These are phyloP conservation scores for Drosophila neutralis DNA, from an alignment of 2,888 invertebrate genomes.

Conservation along the genomic window DNA sequence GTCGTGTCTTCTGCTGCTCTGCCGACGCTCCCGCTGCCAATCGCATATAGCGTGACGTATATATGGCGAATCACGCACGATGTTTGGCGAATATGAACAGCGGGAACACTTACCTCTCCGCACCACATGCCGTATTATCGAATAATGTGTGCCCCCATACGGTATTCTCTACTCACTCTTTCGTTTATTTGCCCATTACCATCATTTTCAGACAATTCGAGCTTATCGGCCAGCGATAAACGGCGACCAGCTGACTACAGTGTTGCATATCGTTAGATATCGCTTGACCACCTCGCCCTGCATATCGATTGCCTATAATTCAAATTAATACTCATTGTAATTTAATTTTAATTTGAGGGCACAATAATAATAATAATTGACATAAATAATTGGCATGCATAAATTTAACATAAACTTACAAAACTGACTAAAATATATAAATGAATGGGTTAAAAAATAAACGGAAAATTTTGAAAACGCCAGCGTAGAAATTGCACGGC, in stretches of 20 bases:
- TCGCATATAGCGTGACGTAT: conserved; percentile 32
- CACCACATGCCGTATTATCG: conserved; percentile 25
- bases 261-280: conserved; percentile 8
- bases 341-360: conserved; percentile 88
- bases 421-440: conserved; percentile 36
- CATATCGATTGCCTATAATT: conserved; percentile 15
- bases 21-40: conserved; percentile 31
- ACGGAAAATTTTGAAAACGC: conserved; percentile 23
- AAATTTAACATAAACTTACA: conserved; percentile 23
- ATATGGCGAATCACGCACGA: conserved; percentile 23
- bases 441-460: conserved; percentile 12
- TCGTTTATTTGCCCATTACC: conserved; percentile 23
- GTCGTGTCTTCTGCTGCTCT: conserved; percentile 6
- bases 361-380: conserved; percentile 19
- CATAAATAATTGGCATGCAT: conserved; percentile 11
- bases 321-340: not conserved
- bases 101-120: conserved; percentile 33
- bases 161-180: conserved; percentile 26
- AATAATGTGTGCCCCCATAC: conserved; percentile 33
- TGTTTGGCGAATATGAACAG: conserved; percentile 45
- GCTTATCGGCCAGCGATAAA: conserved; percentile 24
- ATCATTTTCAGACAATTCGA: conserved; percentile 18
- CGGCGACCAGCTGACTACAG: conserved; percentile 34
- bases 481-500: conserved; percentile 22
- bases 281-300: not conserved